Evolutionary conservation across 2,888 invertebrate species (phyloP).

Genomic region (Drosophila austrosaltans): DNA sequence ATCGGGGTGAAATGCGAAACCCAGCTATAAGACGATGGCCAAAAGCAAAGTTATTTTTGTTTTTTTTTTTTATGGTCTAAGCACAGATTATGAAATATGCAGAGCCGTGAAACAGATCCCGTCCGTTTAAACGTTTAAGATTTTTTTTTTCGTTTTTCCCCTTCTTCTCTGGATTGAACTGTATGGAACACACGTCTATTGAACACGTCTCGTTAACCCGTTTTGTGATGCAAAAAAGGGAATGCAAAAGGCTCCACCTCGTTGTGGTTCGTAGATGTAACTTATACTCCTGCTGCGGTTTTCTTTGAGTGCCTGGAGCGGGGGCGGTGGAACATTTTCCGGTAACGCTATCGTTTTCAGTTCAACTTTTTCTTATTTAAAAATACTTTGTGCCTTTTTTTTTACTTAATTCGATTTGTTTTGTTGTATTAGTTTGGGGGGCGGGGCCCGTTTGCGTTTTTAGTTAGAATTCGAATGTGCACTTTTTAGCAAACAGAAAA

Average conservation of each 20-base stretch:
- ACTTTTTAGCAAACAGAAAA: slow-evolving; percentile 49
- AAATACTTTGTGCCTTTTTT: slow-evolving; percentile 13
- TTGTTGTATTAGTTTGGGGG: slow-evolving; percentile 30
- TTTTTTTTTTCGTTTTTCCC: slow-evolving; percentile 35
- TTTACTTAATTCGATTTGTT: slow-evolving; percentile 21
- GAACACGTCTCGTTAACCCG: slow-evolving; percentile 59
- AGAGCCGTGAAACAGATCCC: slow-evolving; percentile 32
- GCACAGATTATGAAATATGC: slow-evolving; percentile 62
- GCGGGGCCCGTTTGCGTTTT: slow-evolving; percentile 47
- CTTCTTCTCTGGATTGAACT: slow-evolving; percentile 9
- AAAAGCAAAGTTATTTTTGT: slow-evolving; percentile 31
- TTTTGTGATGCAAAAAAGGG: slow-evolving; percentile 47
- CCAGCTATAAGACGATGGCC: slow-evolving; percentile 27
- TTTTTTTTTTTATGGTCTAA: slow-evolving; percentile 55
- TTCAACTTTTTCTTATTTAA: slow-evolving; percentile 51
- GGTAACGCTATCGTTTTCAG: slow-evolving; percentile 63
- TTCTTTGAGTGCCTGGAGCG: slow-evolving; percentile 35
- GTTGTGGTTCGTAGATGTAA: slow-evolving; percentile 39
- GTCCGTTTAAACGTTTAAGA: slow-evolving; percentile 40
- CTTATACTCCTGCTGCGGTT: slow-evolving; percentile 61
- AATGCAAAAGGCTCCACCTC: slow-evolving; percentile 40
- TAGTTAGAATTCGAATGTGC: slow-evolving; percentile 49
- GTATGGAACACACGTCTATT: slow-evolving; percentile 34
- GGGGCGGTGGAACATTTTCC: slow-evolving; percentile 46
- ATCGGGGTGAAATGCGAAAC: slow-evolving; percentile 58